These are phyloP conservation scores for Luehdorfia chinensis DNA, from an alignment of 1,140 invertebrate genomes.

Conservation along the genomic window DNA sequence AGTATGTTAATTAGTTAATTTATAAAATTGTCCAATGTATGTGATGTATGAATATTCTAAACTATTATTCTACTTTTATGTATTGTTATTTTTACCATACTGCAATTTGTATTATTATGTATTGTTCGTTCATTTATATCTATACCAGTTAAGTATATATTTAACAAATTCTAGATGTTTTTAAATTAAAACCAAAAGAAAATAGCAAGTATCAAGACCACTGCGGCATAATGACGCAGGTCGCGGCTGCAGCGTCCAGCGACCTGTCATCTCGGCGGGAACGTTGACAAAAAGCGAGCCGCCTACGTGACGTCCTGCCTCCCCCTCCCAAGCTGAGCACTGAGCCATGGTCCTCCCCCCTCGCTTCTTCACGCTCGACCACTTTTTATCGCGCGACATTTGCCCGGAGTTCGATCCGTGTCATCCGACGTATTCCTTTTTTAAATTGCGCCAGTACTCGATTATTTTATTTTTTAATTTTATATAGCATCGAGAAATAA, in stretches of 20 bases:
- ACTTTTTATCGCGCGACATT: constrained; percentile 75
- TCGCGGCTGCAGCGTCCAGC: constrained; percentile 64
- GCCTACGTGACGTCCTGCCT: constrained; percentile 73
- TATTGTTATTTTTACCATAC: too few species aligned
- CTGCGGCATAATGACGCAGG: constrained; percentile 37
- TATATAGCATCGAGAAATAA: constrained; percentile 61
- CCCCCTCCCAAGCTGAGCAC: constrained; percentile 22
- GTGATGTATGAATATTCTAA: too few species aligned
- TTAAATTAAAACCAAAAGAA: constrained; percentile 3
- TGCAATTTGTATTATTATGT: too few species aligned
- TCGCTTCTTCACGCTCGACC: constrained; percentile 54
- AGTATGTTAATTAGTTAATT: too few species aligned
- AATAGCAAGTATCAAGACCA: constrained; percentile 64
- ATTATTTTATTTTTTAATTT: constrained; percentile 75
- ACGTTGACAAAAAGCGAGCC: constrained; percentile 75
- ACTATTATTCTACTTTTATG: too few species aligned
- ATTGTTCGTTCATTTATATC: too few species aligned
- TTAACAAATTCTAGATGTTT: too few species aligned
- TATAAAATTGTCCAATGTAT: too few species aligned
- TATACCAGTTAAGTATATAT: too few species aligned
- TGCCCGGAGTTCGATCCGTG: constrained; percentile 76
- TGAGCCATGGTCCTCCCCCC: constrained; percentile 15
- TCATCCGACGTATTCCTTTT: constrained; percentile 75
- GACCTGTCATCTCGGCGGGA: constrained; percentile 75
- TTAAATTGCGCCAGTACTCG: constrained; percentile 66